A percentile compares a stretch with the other conserved stretches of the same genome.
These are phyloP conservation scores for Drosophila planitibia DNA, from an alignment of 2,888 invertebrate genomes.

Conservation along the genomic window DNA sequence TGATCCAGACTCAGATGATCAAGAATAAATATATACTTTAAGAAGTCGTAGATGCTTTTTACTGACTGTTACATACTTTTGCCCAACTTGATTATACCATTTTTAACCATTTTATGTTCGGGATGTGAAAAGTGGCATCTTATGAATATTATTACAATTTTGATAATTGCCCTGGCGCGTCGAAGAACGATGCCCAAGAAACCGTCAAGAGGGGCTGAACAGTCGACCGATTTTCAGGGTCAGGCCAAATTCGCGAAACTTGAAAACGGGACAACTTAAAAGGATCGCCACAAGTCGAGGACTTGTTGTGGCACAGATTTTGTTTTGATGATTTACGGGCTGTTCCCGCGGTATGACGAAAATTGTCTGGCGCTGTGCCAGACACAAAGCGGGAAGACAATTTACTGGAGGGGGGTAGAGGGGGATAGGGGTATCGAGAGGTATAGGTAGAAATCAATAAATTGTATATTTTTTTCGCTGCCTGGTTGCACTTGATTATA, in stretches of 20 bases:
- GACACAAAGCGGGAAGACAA: neutral
- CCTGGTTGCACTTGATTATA: constrained; percentile 70
- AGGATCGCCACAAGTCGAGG: constrained; percentile 25
- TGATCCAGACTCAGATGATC: neutral
- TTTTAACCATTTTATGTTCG: neutral
- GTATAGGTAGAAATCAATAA: constrained; percentile 67
- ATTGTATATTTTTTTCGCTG: constrained; percentile 53
- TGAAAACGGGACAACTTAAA: constrained; percentile 47
- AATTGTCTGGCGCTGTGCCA: constrained; percentile 58
- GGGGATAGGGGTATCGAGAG: neutral
- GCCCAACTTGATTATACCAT: neutral
- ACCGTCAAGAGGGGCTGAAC: constrained; percentile 18
- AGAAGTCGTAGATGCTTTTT: neutral
- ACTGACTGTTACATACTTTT: neutral
- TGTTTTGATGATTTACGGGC: constrained; percentile 71
- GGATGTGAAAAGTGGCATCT: constrained; percentile 20
- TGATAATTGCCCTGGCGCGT: constrained; percentile 80
- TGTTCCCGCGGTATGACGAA: constrained; percentile 54
- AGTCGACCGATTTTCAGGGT: constrained; percentile 54
- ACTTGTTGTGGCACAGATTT: constrained; percentile 32
- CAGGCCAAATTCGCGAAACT: constrained; percentile 44
- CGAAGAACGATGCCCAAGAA: constrained; percentile 31
- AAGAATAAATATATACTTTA: neutral
- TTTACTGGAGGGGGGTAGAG: accelerated
- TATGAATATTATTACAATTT: constrained; percentile 82